Base-by-base conservation (phyloP, 1,140 invertebrate species). In the Drosophila trapezifrons region DNA sequence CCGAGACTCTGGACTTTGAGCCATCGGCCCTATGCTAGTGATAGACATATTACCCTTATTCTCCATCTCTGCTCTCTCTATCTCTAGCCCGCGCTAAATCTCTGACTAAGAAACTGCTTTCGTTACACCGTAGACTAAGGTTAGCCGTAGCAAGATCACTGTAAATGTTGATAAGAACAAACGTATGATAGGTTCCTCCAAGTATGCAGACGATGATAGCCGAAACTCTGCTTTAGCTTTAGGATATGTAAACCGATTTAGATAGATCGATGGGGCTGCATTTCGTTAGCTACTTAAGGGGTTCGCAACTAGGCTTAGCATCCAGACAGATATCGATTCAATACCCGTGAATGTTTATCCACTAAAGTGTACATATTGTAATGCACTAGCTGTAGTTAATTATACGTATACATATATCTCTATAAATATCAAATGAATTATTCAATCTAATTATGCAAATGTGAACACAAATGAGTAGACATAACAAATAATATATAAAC, bases 181-280 rank as follows among this genome's bases (percentile, higher is more conserved):
- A 86, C 52, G 83, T 87, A 87, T 87, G 72, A 79, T 87, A 89
- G 89, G 83, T 87, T 87, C 83, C 83, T 87, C 83, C 83, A 83
- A 79, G 72, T 80, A 80, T 80, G 83, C 84, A 58, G 80, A 74
- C 67, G 49, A 47, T 55, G 62, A 69, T 45, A 66, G 62, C 67
- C 64, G 47, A 18, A 27, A 46, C 54, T 45, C 54, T 58, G 62
- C 54, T 29, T 37, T 76, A 76, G 62, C 47, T 54, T 37, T 58
- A 76, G 71, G 52, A 25, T 55, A 42, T 18, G 38, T 10, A 55
- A 46, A 60, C 52, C 51, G 27, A 75, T 27, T 67, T 59, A 69
- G 49, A 56, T 76, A 70, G 46, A 62, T 40, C 64, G 56, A 57
- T 49, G 47, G 37, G 74, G 42, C 38, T 38, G 47, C 47, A 67